phyloP scores from a whole-genome alignment of 2,888 invertebrate genomes.

The Diarsia mendica region DNA sequence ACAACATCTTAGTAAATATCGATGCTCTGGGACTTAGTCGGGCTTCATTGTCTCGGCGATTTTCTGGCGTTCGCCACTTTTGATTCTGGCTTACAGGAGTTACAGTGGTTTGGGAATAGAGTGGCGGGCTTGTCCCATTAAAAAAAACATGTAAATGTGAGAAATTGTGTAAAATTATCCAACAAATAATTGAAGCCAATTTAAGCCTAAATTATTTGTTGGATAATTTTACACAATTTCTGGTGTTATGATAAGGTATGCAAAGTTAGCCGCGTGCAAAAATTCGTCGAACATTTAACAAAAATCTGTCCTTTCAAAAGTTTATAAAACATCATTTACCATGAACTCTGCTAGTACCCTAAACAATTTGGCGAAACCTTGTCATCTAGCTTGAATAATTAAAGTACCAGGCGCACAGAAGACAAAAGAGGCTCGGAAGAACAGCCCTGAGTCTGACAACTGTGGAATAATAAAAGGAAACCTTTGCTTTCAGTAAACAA shows the following conservation, averaged over 20 bases:
- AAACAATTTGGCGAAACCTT: not conserved
- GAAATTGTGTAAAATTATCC: too few species aligned
- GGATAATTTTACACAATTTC: too few species aligned
- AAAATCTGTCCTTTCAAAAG: not conserved
- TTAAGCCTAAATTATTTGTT: too few species aligned
- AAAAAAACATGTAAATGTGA: too few species aligned
- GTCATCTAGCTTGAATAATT: constrained; percentile 39
- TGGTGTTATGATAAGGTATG: not conserved
- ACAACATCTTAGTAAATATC: too few species aligned
- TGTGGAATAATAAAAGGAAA: constrained; percentile 52
- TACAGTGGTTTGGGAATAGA: too few species aligned
- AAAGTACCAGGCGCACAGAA: constrained; percentile 35
- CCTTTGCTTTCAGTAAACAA: constrained; percentile 36
- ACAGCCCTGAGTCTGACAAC: constrained; percentile 55
- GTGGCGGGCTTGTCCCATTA: too few species aligned
- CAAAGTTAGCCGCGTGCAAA: not conserved
- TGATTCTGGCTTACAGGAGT: too few species aligned
- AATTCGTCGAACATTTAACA: not conserved
- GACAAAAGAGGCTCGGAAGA: constrained; percentile 36
- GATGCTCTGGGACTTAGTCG: too few species aligned
- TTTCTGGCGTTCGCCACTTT: too few species aligned
- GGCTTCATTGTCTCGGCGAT: too few species aligned
- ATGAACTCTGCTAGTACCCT: constrained; percentile 2
- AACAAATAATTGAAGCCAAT: too few species aligned
- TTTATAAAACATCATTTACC: not conserved